Percentiles rank a stretch among this genome's conserved stretches.
Evolutionary conservation across 2,113 vertebrate species (phyloP).

Genomic region (Triplophysa rosa): DNA sequence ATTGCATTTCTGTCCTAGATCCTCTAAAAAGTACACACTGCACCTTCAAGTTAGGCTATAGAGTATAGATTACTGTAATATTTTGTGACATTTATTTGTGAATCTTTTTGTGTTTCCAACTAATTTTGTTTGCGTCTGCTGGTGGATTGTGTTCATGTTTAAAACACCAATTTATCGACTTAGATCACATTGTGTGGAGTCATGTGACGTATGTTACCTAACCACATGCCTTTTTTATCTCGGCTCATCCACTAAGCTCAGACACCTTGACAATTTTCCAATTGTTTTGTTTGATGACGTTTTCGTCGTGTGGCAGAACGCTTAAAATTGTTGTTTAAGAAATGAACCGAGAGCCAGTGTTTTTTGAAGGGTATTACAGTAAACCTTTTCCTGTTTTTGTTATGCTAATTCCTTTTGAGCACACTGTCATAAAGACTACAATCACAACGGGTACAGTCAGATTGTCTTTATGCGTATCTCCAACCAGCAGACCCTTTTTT

Average conservation of each 20-base stretch:
- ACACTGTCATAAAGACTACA: conserved; percentile 16
- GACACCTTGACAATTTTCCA: conserved; percentile 24
- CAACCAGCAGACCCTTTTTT: not conserved
- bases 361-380: conserved; percentile 27
- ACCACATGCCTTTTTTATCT: not conserved
- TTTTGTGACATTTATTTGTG: not conserved
- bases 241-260: conserved; percentile 23
- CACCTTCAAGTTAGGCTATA: too few relatives aligned
- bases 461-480: not conserved
- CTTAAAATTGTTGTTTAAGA: conserved; percentile 15
- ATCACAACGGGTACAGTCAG: not conserved
- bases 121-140: not conserved
- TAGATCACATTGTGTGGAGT: conserved; percentile 6
- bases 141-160: not conserved
- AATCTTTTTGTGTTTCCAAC: not conserved
- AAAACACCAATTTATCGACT: not conserved
- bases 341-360: conserved; percentile 31
- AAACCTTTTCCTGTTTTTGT: conserved; percentile 40
- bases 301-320: conserved; percentile 20
- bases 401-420: conserved; percentile 33
- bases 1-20: too few relatives aligned
- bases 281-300: conserved; percentile 14
- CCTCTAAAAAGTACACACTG: too few relatives aligned
- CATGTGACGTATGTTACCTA: conserved; percentile 1
- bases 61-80: not conserved